Conservation (phyloP, 2,888 invertebrate species). For the Stenodema calcarata region DNA sequence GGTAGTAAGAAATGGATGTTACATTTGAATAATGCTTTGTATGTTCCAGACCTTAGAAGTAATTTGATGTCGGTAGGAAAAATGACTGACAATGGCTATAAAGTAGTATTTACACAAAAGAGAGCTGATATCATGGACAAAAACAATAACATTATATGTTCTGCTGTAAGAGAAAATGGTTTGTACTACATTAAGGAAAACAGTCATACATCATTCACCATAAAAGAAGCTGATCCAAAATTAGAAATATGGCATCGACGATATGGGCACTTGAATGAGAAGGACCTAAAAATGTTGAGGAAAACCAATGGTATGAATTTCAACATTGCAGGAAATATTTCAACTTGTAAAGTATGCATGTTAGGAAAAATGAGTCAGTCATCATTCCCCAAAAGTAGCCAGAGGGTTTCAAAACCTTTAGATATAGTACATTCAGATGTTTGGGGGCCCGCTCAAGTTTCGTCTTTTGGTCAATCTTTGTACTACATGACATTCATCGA, state of each 20-base stretch:
- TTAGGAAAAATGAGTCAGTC: slow-evolving; percentile 25
- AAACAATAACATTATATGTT: background rate
- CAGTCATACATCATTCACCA: background rate
- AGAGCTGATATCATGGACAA: background rate
- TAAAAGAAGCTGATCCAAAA: background rate
- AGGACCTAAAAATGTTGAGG: background rate
- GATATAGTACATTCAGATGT: slow-evolving; percentile 57
- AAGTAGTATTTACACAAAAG: slow-evolving; percentile 22
- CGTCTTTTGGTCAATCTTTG: slow-evolving; percentile 53
- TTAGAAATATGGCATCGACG: slow-evolving; percentile 1
- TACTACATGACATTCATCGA: slow-evolving; percentile 58
- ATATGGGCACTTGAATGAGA: slow-evolving; percentile 38
- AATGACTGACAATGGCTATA: slow-evolving; percentile 30
- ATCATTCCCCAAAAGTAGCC: slow-evolving; percentile 7
- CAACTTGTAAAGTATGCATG: slow-evolving; percentile 12
- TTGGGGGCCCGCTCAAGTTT: slow-evolving; percentile 55
- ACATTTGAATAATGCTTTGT: background rate
- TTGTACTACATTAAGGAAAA: slow-evolving; percentile 6
- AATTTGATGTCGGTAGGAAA: slow-evolving; percentile 15
- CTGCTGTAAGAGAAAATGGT: background rate
- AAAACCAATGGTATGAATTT: slow-evolving; percentile 10
- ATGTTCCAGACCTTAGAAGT: slow-evolving; percentile 30
- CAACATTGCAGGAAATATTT: background rate
- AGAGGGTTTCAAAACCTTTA: slow-evolving; percentile 40
- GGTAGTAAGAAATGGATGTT: background rate